Percentiles rank a stretch among this genome's conserved stretches.
Conservation (phyloP, 2,888 invertebrate species). For the Scaptomyza tumidula region DNA sequence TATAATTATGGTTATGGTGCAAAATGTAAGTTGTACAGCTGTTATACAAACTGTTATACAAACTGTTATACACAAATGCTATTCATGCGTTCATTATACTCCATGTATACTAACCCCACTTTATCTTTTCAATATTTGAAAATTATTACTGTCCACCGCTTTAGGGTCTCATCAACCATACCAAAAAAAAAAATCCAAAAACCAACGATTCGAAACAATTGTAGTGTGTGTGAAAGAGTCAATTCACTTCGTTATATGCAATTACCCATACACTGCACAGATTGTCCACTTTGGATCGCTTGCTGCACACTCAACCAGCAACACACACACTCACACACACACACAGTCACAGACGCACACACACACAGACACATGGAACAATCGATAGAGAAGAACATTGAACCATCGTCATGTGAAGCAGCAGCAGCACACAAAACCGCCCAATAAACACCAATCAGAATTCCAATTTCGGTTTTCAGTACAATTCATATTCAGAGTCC, state of each 20-base stretch:
- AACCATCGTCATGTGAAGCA: constrained; percentile 15
- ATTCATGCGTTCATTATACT: constrained; percentile 6
- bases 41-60: background rate
- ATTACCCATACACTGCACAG: constrained; percentile 68
- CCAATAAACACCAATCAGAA: constrained; percentile 66
- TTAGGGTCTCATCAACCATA: constrained; percentile 6
- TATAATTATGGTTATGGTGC: no score
- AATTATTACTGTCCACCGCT: constrained; percentile 53
- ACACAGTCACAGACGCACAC: constrained; percentile 32
- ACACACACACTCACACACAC: constrained; percentile 23
- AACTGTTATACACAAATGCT: no score
- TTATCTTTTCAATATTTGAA: constrained; percentile 37
- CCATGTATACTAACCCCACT: background rate
- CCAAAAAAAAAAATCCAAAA: background rate
- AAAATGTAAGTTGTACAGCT: background rate
- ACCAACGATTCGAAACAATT: background rate
- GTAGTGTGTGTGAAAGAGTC: background rate
- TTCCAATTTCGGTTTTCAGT: constrained; percentile 1
- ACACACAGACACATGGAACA: background rate
- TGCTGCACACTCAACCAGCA: constrained; percentile 28
- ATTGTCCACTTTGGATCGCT: constrained; percentile 69
- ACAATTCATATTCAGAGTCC: constrained; percentile 7
- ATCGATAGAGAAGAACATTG: constrained; percentile 16
- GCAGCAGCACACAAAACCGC: constrained; percentile 46
- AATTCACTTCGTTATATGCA: constrained; percentile 48